A percentile compares a stretch with the other conserved stretches of the same genome.
phyloP scores from a whole-genome alignment of 2,113 vertebrate species.

The Etia nguti region DNA sequence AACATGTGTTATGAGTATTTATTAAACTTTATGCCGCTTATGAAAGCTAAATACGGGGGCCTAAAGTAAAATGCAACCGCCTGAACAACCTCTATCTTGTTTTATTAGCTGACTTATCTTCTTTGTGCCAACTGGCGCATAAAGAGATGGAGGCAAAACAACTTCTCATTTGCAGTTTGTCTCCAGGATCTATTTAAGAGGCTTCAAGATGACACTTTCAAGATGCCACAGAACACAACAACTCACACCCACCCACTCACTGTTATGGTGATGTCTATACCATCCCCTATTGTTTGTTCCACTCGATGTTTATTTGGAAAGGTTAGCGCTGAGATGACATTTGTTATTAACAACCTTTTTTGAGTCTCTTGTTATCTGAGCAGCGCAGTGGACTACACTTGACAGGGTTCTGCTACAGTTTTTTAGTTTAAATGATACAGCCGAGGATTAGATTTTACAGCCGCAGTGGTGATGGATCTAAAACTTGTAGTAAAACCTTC shows the following conservation, averaged over 20 bases:
- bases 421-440: conserved; percentile 3
- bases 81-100: not conserved
- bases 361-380: not conserved
- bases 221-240: not conserved
- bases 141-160: not conserved
- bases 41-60: not conserved
- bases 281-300: conserved; percentile 18
- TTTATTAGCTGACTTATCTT: not conserved
- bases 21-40: not conserved
- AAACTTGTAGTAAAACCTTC: not conserved
- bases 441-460: conserved; percentile 9
- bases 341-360: conserved; percentile 5
- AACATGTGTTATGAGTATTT: not conserved
- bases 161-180: not conserved
- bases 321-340: conserved; percentile 1
- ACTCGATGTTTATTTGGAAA: conserved; percentile 21
- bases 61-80: not conserved
- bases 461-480: not conserved
- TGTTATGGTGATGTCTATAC: conserved; percentile 1
- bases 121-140: not conserved
- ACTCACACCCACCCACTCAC: conserved; percentile 14
- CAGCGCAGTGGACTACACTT: not conserved
- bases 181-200: conserved; percentile 1
- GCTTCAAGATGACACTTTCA: conserved; percentile 13
- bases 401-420: conserved; percentile 20